Evolutionary conservation across 2,888 invertebrate genomes (phyloP), one percentile per base, ranked within the genome.

Genomic region (Nasonia oneida): DNA sequence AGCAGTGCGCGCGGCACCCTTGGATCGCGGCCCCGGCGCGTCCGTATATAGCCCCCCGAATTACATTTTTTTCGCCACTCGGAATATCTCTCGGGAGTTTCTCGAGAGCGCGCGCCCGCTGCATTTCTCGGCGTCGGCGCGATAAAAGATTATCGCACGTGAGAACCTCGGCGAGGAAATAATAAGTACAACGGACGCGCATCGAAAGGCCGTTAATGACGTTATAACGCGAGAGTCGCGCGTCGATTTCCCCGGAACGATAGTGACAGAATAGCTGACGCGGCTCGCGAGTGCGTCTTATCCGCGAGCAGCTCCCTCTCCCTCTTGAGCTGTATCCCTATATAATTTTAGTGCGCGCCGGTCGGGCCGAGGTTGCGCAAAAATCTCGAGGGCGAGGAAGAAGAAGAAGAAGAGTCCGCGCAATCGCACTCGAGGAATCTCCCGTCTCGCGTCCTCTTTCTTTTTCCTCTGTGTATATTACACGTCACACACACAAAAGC

Each of bases 21-120:
- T 67, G 64, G 71, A 39, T 71, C 71, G 73, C 73, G 23, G 61
- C 61, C 29, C 29, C 29, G 29, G 14, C 12, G 71, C 12, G 14
- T 64, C 29, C 64, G 29, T 23, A 64, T 10, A 29, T 23, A 67
- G 29, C 8, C 12, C 42, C 39, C 39, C 42, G 77, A 78, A 78
- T 78, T 64, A 64, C 79, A 79, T 79, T 70, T 79, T 79, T 79
- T 79, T 70, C 79, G 18, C 70, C 70, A 47, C 67, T 70, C 70
- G 67, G 67, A 79, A 79, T 79, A 70, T 70, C 57, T 77, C 37
- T 15, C 78, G 12, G 23, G 50, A 79, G 70, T 79, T 67, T 79
- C 70, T 78, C 78, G 47, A 67, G 67, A 15, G 29, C 15, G 6
- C 2, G 33, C 18, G 6, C 0, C 4, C 37, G 18, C 77, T 12